Evolutionary conservation across 2,797 vertebrate species (phyloP), one percentile per base, ranked within the genome.

Genomic region (Enteromius mattozi): DNA sequence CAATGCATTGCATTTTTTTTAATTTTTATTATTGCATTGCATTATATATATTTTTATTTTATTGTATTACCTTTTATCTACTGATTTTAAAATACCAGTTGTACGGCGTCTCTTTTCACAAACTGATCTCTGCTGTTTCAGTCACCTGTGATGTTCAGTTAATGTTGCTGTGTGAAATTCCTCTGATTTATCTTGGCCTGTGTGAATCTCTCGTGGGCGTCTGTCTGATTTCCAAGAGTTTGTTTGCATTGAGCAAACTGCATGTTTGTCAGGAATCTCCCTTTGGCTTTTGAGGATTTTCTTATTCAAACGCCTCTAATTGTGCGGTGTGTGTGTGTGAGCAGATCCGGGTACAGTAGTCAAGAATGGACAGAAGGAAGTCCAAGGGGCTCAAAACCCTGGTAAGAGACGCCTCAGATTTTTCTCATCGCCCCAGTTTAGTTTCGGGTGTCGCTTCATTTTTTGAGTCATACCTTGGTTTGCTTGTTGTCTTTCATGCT

Each of bases 301-400:
- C 49, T 30, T 51, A 40, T 56, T 78, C 45, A 35, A 35, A 47
- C n/a, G 27, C 13, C 27, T 37, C 47, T 78, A 42, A 82, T 16
- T 30, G 77, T 56, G 16, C 17, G 24, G 51, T 87, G 61, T 87
- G 35, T 87, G 68, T 84, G 81, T 93, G 92, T 80, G 88, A 95
- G 93, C 92, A 93, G 91, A 92, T 82, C 75, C 92, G 69, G 93
- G 92, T 56, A 78, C 92, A 19, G 87, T 96, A 69, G 84, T 96
- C 89, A 95, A 96, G 90, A 98, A 98, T 0, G 97, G 97, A 19
- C 94, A 97, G 88, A 95, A 97, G 80, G 94, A 94, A 66, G 89
- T 93, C 86, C 93, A 93, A 87, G 94, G 92, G 86, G 93, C 90
- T 54, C 93, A 93, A 84, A 90, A 68, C 69, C 86, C 95, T 92